Conservation (phyloP, 2,888 invertebrate species). For the Nemurella pictetii region DNA sequence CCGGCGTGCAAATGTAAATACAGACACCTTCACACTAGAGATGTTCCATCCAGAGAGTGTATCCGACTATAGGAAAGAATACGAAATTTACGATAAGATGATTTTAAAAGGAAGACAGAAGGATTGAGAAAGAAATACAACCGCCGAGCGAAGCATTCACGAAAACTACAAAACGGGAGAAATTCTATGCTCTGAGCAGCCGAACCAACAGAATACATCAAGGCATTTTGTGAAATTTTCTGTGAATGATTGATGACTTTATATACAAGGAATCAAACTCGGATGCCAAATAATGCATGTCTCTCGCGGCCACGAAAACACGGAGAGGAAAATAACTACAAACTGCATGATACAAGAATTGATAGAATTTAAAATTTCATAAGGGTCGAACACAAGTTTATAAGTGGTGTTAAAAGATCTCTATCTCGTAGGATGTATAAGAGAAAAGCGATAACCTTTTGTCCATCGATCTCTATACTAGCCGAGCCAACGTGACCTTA, state of each 20-base stretch:
- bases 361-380: background rate
- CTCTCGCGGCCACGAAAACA: background rate
- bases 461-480: background rate
- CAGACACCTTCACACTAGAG: background rate
- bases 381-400: background rate
- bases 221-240: slow-evolving; percentile 3
- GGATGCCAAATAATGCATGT: background rate
- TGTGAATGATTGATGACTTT: background rate
- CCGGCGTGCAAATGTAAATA: background rate
- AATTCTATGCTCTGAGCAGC: background rate
- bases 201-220: background rate
- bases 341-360: background rate
- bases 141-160: background rate
- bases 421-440: background rate
- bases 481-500: background rate
- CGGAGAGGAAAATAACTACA: background rate
- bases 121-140: background rate
- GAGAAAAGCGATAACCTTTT: background rate
- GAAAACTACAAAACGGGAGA: background rate
- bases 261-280: background rate
- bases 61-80: background rate
- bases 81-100: background rate
- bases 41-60: background rate
- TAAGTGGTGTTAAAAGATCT: background rate
- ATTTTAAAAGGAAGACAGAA: background rate